phyloP scores from a whole-genome alignment of 2,113 vertebrate species.

The Toxotes chatareus region DNA sequence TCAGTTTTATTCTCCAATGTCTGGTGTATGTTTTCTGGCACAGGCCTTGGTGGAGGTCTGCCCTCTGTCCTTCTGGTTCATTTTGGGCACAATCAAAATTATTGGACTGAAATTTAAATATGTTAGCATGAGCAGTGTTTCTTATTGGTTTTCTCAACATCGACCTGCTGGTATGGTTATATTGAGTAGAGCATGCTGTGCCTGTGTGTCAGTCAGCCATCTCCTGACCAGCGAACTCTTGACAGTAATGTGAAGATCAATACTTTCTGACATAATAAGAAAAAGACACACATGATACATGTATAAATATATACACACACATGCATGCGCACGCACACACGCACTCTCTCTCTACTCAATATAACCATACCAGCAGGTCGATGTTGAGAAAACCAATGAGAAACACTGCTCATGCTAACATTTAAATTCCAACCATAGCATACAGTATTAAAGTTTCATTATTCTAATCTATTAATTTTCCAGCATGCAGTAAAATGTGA shows the following conservation, averaged over 20 bases:
- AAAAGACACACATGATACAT: constrained; percentile 3
- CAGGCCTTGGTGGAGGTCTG: too few species aligned
- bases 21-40: too few species aligned
- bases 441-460: background rate
- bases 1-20: too few species aligned
- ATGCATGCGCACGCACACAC: background rate
- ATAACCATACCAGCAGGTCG: too few species aligned
- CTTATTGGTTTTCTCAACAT: background rate
- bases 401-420: constrained; percentile 9
- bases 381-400: too few species aligned
- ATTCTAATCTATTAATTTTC: constrained; percentile 3
- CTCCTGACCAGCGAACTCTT: constrained; percentile 15
- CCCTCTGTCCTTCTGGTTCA: too few species aligned
- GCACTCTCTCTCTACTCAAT: too few species aligned
- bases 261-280: constrained; percentile 42
- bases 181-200: too few species aligned
- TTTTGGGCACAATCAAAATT: too few species aligned
- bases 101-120: too few species aligned
- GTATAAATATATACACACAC: background rate
- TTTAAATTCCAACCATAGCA: background rate
- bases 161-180: too few species aligned
- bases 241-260: constrained; percentile 50
- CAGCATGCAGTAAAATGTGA: constrained; percentile 5
- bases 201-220: background rate
- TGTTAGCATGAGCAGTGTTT: background rate